Base-by-base conservation (phyloP, 2,113 vertebrate genomes). In the Megaceryle maxima region DNA sequence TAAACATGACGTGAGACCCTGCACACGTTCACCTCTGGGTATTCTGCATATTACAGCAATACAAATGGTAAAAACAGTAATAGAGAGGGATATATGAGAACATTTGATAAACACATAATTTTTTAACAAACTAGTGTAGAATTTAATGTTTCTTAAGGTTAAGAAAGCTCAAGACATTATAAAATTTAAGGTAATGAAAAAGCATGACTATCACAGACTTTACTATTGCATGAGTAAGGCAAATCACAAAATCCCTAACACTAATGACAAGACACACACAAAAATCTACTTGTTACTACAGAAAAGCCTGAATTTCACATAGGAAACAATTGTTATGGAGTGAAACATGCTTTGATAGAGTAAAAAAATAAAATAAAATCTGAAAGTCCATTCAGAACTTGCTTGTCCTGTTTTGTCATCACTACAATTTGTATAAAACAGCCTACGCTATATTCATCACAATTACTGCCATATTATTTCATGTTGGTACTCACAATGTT, bases 11-110 rank as follows among this genome's bases (percentile, higher is more conserved):
- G 79, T 57, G 33, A 84, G 18, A 64, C 48, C 66, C 72, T 94
- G 37, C 73, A 90, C 56, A 87, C 77, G 75, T 50, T 72, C 5
- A 4, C 28, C 53, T 68, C 66, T 60, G 21, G 19, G n/a, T 72
- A 68, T 51, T 59, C 55, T 81, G 39, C 21, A 18, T 63, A 63
- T 81, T 88, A 64, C 22, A 26, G 35, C 43, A 84, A 56, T 9
- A 35, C n/a, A 94, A 87, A 95, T 48, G 39, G 44, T 57, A 91
- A 96, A 94, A 88, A 44, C 74, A 84, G 5, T 41, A 92, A 66
- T 1, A 86, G n/a, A 74, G 50, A 57, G 24, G 8, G 24, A 83
- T 39, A 67, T 16, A 62, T 60, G 51, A 80, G 17, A 92, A 60
- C 31, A 73, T 64, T 81, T 51, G 13, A 72, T 33, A 87, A 63